Evolutionary conservation across 1,140 invertebrate species (phyloP).

Genomic region (Pissodes strobi): DNA sequence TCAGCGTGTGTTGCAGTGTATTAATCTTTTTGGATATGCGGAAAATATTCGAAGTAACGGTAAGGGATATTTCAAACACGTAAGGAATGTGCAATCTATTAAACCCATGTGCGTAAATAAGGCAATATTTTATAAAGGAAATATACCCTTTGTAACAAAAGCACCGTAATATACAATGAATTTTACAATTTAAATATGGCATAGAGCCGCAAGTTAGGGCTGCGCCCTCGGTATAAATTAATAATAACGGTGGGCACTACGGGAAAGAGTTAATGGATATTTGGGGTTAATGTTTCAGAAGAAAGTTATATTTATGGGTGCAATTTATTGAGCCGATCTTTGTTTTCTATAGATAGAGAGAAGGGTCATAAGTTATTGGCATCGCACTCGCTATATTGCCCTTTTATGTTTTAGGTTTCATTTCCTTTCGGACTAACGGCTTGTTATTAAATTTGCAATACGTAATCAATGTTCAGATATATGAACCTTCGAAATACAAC

Average conservation of each 20-base stretch:
- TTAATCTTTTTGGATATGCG: too few species aligned
- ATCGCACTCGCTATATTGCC: constrained; percentile 4
- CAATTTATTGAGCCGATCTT: constrained; percentile 29
- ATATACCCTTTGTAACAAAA: too few species aligned
- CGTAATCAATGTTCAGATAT: too few species aligned
- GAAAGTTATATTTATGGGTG: constrained; percentile 34
- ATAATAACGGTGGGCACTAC: constrained; percentile 16
- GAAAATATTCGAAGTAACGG: too few species aligned
- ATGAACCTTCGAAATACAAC: too few species aligned
- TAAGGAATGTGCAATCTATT: too few species aligned
- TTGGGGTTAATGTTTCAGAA: constrained; percentile 38
- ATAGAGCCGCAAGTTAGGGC: background rate
- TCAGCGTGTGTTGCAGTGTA: too few species aligned
- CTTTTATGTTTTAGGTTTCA: constrained; percentile 28
- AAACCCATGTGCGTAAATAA: too few species aligned
- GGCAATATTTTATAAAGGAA: too few species aligned
- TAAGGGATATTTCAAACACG: too few species aligned
- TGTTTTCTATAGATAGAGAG: constrained; percentile 29
- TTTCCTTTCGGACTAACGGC: background rate
- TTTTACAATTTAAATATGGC: constrained; percentile 1
- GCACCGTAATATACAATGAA: background rate
- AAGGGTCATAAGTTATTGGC: constrained; percentile 21
- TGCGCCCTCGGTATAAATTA: constrained; percentile 30
- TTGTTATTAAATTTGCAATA: too few species aligned
- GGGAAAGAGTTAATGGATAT: constrained; percentile 39